Evolutionary conservation across 2,113 vertebrate species (phyloP).

Genomic region (Melanerpes aurifrons): DNA sequence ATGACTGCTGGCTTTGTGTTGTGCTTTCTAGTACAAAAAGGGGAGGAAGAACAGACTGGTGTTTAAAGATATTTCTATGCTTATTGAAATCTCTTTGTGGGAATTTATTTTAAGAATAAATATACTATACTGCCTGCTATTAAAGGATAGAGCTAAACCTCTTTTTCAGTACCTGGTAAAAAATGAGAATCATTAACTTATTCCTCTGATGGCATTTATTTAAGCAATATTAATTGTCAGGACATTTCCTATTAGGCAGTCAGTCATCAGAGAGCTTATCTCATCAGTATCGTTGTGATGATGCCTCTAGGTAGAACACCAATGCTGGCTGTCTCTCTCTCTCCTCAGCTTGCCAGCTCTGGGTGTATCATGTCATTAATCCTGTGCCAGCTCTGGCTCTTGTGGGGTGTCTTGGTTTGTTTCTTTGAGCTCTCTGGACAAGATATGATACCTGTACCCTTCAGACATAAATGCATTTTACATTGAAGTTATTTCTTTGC

Average conservation of each 20-base stretch:
- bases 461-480: neutral
- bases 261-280: neutral
- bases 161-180: neutral
- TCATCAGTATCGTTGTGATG: neutral
- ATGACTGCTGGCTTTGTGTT: neutral
- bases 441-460: too few relatives aligned
- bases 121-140: neutral
- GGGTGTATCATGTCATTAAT: neutral
- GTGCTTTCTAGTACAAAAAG: neutral
- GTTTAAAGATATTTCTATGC: neutral
- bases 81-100: neutral
- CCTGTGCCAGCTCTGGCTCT: neutral
- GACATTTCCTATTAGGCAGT: neutral
- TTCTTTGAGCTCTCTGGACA: neutral
- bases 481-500: neutral
- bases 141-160: neutral
- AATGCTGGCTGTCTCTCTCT: neutral
- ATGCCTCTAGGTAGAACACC: neutral
- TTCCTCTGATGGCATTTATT: neutral
- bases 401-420: neutral
- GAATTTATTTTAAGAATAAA: neutral
- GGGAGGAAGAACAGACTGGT: neutral
- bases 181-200: neutral
- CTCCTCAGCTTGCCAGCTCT: neutral
- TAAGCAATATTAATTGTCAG: neutral